Conservation (phyloP, 37 sponge, comb jelly and placozoan species). For the Halisarca cf. caerulea region DNA sequence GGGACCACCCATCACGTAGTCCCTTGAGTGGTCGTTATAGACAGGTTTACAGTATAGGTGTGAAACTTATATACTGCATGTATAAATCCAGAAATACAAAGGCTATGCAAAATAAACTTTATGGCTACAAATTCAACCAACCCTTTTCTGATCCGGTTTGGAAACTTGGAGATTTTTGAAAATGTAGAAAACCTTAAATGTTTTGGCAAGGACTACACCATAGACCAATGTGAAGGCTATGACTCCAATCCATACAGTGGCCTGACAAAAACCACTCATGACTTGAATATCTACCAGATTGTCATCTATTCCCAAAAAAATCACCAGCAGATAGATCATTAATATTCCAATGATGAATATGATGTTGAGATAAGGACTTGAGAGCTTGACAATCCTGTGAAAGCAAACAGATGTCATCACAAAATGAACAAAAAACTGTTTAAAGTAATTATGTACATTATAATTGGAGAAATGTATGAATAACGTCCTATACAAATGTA, state of each 20-base stretch:
- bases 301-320: constrained; percentile 71
- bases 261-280: constrained; percentile 14
- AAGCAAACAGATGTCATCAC: constrained; percentile 55
- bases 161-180: constrained; percentile 21
- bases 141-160: not conserved
- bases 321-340: constrained; percentile 56
- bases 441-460: too few relatives aligned
- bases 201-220: constrained; percentile 67
- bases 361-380: constrained; percentile 3
- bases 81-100: not conserved
- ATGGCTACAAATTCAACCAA: not conserved
- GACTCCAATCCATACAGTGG: constrained; percentile 52
- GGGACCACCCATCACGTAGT: too few relatives aligned
- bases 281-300: not conserved
- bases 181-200: constrained; percentile 67
- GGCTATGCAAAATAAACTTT: not conserved
- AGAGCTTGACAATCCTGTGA: constrained; percentile 23
- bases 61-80: too few relatives aligned
- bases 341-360: constrained; percentile 13
- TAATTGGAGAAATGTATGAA: too few relatives aligned
- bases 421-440: constrained; percentile 4
- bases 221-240: constrained; percentile 64
- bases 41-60: too few relatives aligned
- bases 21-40: too few relatives aligned
- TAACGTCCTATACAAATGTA: too few relatives aligned